A percentile compares a stretch with the other conserved stretches of the same genome.
Evolutionary conservation across 2,888 invertebrate genomes (phyloP).

Genomic region (Caenorhabditis sinica): DNA sequence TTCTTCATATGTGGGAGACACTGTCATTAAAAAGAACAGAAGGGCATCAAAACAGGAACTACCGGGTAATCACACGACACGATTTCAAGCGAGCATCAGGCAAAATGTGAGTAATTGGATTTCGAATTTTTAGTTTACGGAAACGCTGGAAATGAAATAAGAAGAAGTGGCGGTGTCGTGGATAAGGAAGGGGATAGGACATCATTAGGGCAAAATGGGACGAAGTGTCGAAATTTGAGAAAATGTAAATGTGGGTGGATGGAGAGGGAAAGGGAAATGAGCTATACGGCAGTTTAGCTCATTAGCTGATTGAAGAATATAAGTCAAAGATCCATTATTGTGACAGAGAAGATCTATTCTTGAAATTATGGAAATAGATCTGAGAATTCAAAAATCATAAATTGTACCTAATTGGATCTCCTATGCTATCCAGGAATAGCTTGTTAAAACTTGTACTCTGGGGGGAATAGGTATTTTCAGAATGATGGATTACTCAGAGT

Average conservation of each 20-base stretch:
- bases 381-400: not conserved
- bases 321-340: constrained; percentile 25
- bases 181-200: constrained; percentile 21
- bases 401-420: not conserved
- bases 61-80: constrained; percentile 8
- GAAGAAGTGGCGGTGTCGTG: not conserved
- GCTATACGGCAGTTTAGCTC: constrained; percentile 31
- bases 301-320: constrained; percentile 22
- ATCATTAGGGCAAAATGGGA: constrained; percentile 30
- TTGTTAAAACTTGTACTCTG: not conserved
- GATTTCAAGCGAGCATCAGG: not conserved
- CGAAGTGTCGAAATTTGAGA: constrained; percentile 41
- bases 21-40: constrained; percentile 14
- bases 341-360: not conserved
- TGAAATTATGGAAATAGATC: not conserved
- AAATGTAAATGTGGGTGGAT: constrained; percentile 38
- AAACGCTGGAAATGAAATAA: constrained; percentile 10
- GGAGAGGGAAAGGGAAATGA: constrained; percentile 7
- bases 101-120: constrained; percentile 11
- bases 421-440: not conserved
- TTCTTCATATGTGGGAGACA: constrained; percentile 10
- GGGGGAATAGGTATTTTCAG: not conserved
- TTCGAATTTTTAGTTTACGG: constrained; percentile 19
- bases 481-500: constrained; percentile 8
- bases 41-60: constrained; percentile 34